Conservation (phyloP, 1,140 invertebrate genomes). For the Lasioglossum baleicum region DNA sequence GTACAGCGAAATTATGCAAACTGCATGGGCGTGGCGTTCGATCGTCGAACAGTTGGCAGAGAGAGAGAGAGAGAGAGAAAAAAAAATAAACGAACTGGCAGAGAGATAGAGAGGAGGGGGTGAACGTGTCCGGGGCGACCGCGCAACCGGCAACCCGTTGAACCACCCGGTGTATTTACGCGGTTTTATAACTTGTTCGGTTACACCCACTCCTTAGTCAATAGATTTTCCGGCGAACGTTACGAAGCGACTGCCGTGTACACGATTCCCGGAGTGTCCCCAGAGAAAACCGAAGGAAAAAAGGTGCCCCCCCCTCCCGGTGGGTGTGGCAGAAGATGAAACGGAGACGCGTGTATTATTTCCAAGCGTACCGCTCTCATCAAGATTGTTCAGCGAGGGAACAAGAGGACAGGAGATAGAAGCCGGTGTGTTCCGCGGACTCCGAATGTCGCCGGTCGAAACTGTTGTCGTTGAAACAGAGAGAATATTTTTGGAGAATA, state of each 20-base stretch:
- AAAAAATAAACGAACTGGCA: too few relatives aligned
- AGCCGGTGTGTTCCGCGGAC: not conserved
- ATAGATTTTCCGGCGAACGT: conserved; percentile 52
- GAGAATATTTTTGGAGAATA: conserved; percentile 27
- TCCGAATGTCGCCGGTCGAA: not conserved
- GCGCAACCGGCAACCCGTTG: conserved; percentile 3
- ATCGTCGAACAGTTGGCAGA: conserved; percentile 15
- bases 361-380: conserved; percentile 44
- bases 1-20: conserved; percentile 43
- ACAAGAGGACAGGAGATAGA: not conserved
- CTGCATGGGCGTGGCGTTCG: conserved; percentile 26
- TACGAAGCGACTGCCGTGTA: not conserved
- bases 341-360: conserved; percentile 37
- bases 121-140: conserved; percentile 8
- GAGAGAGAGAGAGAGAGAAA: not conserved
- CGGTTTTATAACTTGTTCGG: conserved; percentile 46
- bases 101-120: conserved; percentile 14
- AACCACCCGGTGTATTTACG: conserved; percentile 23
- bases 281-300: conserved; percentile 17
- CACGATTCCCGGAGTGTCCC: conserved; percentile 15
- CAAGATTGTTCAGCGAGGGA: conserved; percentile 47
- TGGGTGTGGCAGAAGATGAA: conserved; percentile 11
- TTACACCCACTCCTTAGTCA: conserved; percentile 45
- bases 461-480: conserved; percentile 6
- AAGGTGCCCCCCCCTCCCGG: not conserved